Percentiles rank a stretch among this genome's conserved stretches.
phyloP scores from a whole-genome alignment of 1,140 invertebrate species.

The Sesamia nonagrioides region DNA sequence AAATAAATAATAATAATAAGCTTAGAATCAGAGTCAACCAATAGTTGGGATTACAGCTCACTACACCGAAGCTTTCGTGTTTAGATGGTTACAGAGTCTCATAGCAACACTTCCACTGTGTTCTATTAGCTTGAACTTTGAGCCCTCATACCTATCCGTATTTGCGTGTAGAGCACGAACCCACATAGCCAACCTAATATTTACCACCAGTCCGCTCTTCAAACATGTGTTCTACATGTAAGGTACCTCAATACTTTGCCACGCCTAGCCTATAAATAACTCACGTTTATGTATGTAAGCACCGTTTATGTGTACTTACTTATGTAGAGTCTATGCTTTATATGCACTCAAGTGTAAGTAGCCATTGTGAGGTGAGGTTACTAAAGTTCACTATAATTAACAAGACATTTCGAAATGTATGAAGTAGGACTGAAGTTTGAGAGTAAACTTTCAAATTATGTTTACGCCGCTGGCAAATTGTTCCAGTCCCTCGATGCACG shows the following conservation, averaged over 20 bases:
- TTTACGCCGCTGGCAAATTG: no score
- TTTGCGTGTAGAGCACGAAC: background rate
- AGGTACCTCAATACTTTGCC: conserved; percentile 28
- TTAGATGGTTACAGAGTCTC: no score
- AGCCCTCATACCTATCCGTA: background rate
- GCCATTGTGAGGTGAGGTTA: background rate
- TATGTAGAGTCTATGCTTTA: background rate
- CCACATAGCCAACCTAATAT: background rate
- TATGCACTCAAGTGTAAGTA: background rate
- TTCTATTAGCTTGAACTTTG: background rate
- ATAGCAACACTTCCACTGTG: no score
- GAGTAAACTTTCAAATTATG: no score
- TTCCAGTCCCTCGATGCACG: no score
- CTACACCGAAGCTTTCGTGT: no score
- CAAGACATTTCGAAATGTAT: no score
- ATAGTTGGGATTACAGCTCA: no score
- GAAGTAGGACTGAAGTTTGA: no score
- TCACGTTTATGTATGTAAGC: conserved; percentile 9
- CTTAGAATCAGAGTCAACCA: no score
- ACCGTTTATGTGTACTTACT: background rate
- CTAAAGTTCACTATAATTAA: background rate
- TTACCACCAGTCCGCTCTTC: background rate
- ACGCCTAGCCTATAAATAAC: conserved; percentile 32
- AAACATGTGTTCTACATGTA: background rate
- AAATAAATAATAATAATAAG: no score